Base-by-base conservation (phyloP, 2,113 vertebrate species). In the Sorex araneus region DNA sequence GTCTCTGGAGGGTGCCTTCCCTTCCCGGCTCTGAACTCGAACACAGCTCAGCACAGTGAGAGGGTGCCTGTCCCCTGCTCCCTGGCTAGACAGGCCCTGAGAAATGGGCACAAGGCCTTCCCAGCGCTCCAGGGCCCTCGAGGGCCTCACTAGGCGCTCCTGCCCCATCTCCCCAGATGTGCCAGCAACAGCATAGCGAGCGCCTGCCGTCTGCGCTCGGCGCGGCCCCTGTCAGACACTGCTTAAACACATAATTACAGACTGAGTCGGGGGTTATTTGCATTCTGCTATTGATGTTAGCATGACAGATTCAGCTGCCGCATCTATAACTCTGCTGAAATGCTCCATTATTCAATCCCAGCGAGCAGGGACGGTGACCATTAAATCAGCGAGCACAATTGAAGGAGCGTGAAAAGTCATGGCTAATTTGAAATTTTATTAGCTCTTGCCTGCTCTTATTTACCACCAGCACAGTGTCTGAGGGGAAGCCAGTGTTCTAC, bases 271-370 rank as follows among this genome's bases (percentile, higher is more conserved):
- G 98, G 97, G 98, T 97, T 96, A 96, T 98, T 97, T 98, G 97
- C 98, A 98, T 99, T 98, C 98, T 96, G 96, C 97, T 98, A 98
- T 98, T 97, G 95, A 97, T 96, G 97, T 97, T 97, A 97, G 97
- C 97, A 96, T 98, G 98, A 98, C 96, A 97, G 98, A 97, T 98
- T 98, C 98, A 97, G 98, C 97, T 97, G 98, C 98, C 86, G 96
- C 98, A 97, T 97, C 98, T 97, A 97, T 99, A 99, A 99, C 98
- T 99, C 98, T 98, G 98, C 97, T 98, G 98, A 98, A 98, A 98
- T 96, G 97, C 98, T 98, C 98, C 97, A 98, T 99, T 98, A 98
- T 98, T 98, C 98, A 98, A 97, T 98, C 98, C 97, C 97, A 97
- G 98, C 1, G 66, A 96, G 98, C 96, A 97, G 98, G 98, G 98